These are phyloP conservation scores for Pangasius macronema DNA, from an alignment of 2,797 vertebrate genomes.

Conservation along the genomic window DNA sequence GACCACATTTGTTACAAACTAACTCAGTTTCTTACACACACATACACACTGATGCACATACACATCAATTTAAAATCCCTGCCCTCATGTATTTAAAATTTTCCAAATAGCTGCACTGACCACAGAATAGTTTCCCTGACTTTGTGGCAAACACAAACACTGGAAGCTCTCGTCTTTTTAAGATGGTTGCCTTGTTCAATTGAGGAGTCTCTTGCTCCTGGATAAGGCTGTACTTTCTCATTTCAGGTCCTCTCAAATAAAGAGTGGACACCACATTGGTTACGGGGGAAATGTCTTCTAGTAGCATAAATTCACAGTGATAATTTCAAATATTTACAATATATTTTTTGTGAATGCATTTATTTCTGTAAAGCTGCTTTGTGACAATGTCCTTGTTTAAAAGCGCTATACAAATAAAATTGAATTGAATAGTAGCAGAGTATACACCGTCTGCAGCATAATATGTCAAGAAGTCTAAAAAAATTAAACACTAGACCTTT, in stretches of 20 bases:
- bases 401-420: too few species aligned
- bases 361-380: too few species aligned
- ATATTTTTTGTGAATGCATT: too few species aligned
- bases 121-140: conserved; percentile 79
- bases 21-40: conserved; percentile 16
- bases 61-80: conserved; percentile 57
- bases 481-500: conserved; percentile 36
- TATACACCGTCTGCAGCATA: conserved; percentile 42
- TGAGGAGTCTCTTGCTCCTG: conserved; percentile 46
- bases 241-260: conserved; percentile 55
- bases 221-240: conserved; percentile 50
- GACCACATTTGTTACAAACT: conserved; percentile 48
- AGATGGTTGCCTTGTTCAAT: conserved; percentile 52
- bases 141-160: conserved; percentile 70
- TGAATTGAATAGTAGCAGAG: conserved; percentile 37
- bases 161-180: conserved; percentile 63
- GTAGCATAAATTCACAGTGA: conserved; percentile 18
- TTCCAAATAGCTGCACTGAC: conserved; percentile 75
- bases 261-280: conserved; percentile 53
- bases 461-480: conserved; percentile 49
- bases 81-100: conserved; percentile 73
- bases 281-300: conserved; percentile 51
- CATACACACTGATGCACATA: conserved; percentile 23
- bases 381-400: too few species aligned
- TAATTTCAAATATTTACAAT: too few species aligned